phyloP scores from a whole-genome alignment of 1,140 invertebrate genomes.

The Achatina immaculata region DNA sequence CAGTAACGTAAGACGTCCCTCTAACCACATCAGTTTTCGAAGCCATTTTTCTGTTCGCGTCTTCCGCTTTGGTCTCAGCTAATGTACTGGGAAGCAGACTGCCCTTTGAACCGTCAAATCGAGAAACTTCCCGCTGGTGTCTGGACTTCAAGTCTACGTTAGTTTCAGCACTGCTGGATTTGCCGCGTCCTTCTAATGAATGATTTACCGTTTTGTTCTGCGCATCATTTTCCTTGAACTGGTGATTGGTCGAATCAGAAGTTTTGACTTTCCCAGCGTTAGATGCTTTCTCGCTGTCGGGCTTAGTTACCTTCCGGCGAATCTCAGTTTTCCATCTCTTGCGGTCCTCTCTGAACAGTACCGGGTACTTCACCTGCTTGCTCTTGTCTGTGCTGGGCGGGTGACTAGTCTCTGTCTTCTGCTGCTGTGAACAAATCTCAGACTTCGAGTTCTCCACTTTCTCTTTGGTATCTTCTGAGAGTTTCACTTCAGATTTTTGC shows the following conservation, averaged over 20 bases:
- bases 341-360: not conserved
- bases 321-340: not conserved
- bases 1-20: too few relatives aligned
- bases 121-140: not conserved
- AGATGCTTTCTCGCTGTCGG: not conserved
- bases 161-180: not conserved
- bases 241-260: not conserved
- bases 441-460: not conserved
- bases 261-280: not conserved
- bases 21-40: too few relatives aligned
- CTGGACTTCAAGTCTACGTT: not conserved
- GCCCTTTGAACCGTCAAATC: not conserved
- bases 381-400: not conserved
- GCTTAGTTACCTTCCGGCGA: not conserved
- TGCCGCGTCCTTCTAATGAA: not conserved
- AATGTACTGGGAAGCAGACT: not conserved
- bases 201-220: not conserved
- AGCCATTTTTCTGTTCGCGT: conserved; percentile 8
- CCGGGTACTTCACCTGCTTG: not conserved
- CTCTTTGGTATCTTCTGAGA: not conserved
- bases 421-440: not conserved
- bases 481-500: not conserved
- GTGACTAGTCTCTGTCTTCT: not conserved
- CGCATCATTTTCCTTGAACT: not conserved
- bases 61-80: not conserved